Evolutionary conservation across 2,797 vertebrate species (phyloP).

Genomic region (Hydrophis major): DNA sequence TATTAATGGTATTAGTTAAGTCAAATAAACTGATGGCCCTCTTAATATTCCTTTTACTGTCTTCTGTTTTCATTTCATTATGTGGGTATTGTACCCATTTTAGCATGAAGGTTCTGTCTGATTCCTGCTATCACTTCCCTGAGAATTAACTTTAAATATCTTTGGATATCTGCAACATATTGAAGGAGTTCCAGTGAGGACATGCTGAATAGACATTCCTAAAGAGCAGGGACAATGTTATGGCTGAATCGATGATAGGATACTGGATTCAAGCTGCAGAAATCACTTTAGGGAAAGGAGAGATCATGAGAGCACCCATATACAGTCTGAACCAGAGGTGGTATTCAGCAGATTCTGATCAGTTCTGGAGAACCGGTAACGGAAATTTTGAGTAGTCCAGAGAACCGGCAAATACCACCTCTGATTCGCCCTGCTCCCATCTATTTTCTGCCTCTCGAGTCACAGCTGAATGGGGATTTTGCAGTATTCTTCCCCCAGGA

Average conservation of each 20-base stretch:
- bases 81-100: neutral
- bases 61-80: neutral
- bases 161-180: neutral
- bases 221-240: neutral
- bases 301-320: neutral
- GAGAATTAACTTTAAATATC: neutral
- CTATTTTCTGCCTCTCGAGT: too few species aligned
- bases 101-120: neutral
- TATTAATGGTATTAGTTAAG: neutral
- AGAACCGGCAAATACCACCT: too few species aligned
- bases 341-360: too few species aligned
- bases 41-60: neutral
- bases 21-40: neutral
- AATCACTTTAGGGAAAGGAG: neutral
- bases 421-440: too few species aligned
- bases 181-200: neutral
- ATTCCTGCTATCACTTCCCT: neutral
- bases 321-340: neutral
- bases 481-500: too few species aligned
- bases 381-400: too few species aligned
- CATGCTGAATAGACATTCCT: neutral
- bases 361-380: too few species aligned
- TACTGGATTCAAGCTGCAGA: too few species aligned
- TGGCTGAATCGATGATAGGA: too few species aligned
- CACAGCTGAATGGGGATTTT: too few species aligned